Base-by-base conservation (phyloP, 2,888 invertebrate species). In the Chydorus sphaericus region DNA sequence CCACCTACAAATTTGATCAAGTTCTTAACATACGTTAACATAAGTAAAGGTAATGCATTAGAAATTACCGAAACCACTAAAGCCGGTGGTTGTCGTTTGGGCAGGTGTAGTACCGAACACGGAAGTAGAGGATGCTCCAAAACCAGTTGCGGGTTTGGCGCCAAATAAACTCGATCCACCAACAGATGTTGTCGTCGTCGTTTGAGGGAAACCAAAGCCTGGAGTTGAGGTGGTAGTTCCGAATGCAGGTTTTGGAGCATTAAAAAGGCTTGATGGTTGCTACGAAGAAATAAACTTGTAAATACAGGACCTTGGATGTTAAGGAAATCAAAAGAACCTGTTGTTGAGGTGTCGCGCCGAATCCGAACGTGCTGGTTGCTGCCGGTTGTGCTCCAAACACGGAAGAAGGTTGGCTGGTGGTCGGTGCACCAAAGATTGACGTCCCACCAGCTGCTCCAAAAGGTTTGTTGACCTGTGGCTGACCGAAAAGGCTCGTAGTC, bases 41-140 rank as follows among this genome's bases (percentile, higher is more conserved):
- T 48, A 4, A 4, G n/a, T 23, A 26, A 48, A 7, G 8, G 7
- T 23, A 20, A 63, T 63, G n/a, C 60, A 61, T 0, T 73, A 70
- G 57, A 74, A 75, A 36, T 66, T 66, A 20, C 75, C 75, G 66
- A 77, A 77, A 0, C 68, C 60, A 39, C 76, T 77, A 66, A 78
- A 77, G 1, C 71, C 68, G 0, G 75, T 69, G 1, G 76, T 69
- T 49, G 61, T 55, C 55, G 60, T 52, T 59, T 61, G 10, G 18
- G 53, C 48, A 33, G 44, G 16, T 20, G 60, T 30, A 36, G 55
- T 49, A 10, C 57, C 58, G 48, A 58, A 57, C 1, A 60, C 53
- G 18, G 60, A 55, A 3, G 58, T 52, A 14, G 57, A 54, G 4
- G 58, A 52, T 8, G 57, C 44, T 1, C 65, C 65, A 61, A 66